Evolutionary conservation across 2,113 vertebrate genomes (phyloP).

Genomic region (Plotosus lineatus): DNA sequence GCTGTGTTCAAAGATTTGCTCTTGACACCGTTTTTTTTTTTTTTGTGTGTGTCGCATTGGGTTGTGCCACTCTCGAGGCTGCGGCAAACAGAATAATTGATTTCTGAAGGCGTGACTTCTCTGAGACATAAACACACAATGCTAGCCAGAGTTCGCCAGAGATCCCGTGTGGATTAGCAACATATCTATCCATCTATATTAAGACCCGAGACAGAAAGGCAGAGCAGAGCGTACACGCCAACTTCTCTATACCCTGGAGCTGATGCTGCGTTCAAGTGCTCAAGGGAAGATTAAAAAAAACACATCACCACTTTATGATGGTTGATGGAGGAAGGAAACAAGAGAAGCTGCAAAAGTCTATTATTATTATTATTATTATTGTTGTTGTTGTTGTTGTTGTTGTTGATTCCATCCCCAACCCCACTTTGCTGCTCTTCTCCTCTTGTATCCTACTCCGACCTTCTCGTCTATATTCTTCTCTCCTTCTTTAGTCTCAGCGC

Average conservation of each 20-base stretch:
- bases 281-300: neutral
- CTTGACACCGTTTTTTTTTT: neutral
- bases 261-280: neutral
- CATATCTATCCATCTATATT: neutral
- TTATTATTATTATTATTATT: too few relatives aligned
- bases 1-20: neutral
- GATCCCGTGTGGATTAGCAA: neutral
- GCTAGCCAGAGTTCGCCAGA: neutral
- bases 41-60: too few relatives aligned
- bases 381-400: too few relatives aligned
- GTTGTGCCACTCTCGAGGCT: neutral
- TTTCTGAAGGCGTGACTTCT: neutral
- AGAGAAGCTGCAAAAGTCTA: too few relatives aligned
- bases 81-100: neutral
- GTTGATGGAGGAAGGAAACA: neutral
- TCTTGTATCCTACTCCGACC: too few relatives aligned
- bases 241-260: neutral
- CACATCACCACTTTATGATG: neutral
- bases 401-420: too few relatives aligned
- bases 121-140: neutral
- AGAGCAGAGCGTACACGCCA: neutral
- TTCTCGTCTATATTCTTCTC: too few relatives aligned
- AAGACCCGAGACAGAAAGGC: neutral
- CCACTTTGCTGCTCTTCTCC: too few relatives aligned
- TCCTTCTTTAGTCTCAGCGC: too few relatives aligned